Evolutionary conservation across 2,113 vertebrate genomes (phyloP).

Genomic region (Lampris megalopsis): DNA sequence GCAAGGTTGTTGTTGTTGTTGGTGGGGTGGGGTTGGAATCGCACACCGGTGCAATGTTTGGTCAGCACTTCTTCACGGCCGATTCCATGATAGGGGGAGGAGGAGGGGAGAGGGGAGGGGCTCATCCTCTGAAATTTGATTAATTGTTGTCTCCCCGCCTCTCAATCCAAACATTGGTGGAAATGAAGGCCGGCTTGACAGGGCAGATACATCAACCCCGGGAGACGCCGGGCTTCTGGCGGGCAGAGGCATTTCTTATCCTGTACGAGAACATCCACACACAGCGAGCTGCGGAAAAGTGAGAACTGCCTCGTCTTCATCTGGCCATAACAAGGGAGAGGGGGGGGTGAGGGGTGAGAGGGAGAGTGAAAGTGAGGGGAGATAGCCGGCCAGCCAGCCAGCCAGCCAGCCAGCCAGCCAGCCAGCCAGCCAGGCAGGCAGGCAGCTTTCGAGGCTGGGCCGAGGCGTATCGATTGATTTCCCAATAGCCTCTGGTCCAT

Average conservation of each 20-base stretch:
- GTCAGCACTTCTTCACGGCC: conserved; percentile 75
- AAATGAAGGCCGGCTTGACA: conserved; percentile 72
- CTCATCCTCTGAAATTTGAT: conserved; percentile 76
- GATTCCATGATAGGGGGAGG: conserved; percentile 58
- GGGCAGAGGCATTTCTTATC: conserved; percentile 76
- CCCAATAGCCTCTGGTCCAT: conserved; percentile 86
- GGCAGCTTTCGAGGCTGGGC: conserved; percentile 76
- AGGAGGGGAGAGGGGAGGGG: conserved; percentile 43
- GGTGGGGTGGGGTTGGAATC: conserved; percentile 38
- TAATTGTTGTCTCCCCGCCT: conserved; percentile 73
- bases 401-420: conserved; percentile 73
- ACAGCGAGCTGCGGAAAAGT: conserved; percentile 75
- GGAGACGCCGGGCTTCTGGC: conserved; percentile 66
- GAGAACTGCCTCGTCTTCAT: conserved; percentile 80
- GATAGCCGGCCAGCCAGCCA: conserved; percentile 63
- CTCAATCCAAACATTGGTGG: conserved; percentile 78
- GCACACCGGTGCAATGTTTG: conserved; percentile 61
- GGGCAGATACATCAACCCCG: conserved; percentile 74
- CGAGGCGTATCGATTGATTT: conserved; percentile 83
- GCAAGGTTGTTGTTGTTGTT: not conserved
- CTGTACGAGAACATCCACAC: conserved; percentile 78
- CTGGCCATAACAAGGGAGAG: conserved; percentile 75
- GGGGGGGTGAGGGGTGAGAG: conserved; percentile 32
- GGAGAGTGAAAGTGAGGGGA: conserved; percentile 8
- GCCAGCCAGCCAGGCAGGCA: conserved; percentile 40